Base-by-base conservation (phyloP, 1,140 invertebrate genomes). In the Polyergus mexicanus region DNA sequence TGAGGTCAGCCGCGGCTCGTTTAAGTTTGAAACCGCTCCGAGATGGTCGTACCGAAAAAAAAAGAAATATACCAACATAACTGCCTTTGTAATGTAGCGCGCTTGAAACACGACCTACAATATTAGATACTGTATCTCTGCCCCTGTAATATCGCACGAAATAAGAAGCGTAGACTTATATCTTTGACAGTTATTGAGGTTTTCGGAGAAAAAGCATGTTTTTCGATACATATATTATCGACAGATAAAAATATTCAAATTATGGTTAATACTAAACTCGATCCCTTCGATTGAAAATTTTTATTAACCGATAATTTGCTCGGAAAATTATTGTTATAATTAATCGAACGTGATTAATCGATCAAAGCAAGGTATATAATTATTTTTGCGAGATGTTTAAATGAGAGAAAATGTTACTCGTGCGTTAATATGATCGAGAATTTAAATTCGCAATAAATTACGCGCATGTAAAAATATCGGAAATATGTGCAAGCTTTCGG, bases 1-100 rank as follows among this genome's bases (percentile, higher is more conserved):
- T 90, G 89, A 90, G 89, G 89, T 90, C 89, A 90, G 86, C 86
- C 89, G 89, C 89, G 88, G 89, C 88, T 90, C 89, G 89, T 90
- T 90, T 90, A 90, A 90, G 89, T 90, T 89, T 72, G 78, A 89
- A 89, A 89, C 84, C 74, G 19, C 87, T 84, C 54, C 63, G 56
- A 32, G 56, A 32, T 63, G 47, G 74, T 10, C 47, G 44, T 28
- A 41, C 58, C 11, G 35, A 75, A 78, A 76, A 75, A n/a, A 58
- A 75, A 78, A 78, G 72, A 84, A 78, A 74, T 72, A 41, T 28
- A n/a, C 68, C 54, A 60, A 62, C 78, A 83, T 74, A 83, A 83
- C 68, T 74, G 78, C 62, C 78, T 83, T 83, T 60, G 25, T 83
- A 54, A 83, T 35, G 11, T 47, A 60, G 78, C 38, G 28, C n/a